phyloP scores from a whole-genome alignment of 2,797 vertebrate genomes.

The Galago senegalensis region DNA sequence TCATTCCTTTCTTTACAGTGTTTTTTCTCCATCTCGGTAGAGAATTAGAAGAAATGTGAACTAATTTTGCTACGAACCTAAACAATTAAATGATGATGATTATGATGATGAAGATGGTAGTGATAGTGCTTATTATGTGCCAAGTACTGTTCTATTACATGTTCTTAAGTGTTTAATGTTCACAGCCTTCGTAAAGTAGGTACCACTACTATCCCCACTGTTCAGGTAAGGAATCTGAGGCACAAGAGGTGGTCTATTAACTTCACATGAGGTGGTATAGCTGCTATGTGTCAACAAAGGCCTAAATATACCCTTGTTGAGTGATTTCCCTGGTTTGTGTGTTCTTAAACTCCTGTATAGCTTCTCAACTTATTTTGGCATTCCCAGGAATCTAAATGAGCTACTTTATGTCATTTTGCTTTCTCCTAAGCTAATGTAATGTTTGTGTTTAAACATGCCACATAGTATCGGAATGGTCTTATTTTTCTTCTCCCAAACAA shows the following conservation, averaged over 20 bases:
- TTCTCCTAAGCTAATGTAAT: conserved; percentile 11
- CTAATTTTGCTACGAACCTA: conserved; percentile 25
- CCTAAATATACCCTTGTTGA: neutral
- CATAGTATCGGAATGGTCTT: neutral
- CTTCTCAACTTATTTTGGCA: conserved; percentile 1
- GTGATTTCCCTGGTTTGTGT: neutral
- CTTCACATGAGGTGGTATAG: neutral
- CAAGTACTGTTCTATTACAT: neutral
- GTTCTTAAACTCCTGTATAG: neutral
- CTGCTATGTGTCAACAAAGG: neutral
- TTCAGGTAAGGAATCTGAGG: conserved; percentile 32
- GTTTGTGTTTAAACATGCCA: conserved; percentile 9
- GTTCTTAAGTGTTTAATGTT: conserved; percentile 35
- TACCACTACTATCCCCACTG: neutral
- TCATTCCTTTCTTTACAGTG: neutral
- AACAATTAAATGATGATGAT: conserved; percentile 18
- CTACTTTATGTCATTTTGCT: conserved; percentile 30
- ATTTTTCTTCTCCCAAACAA: conserved; percentile 7
- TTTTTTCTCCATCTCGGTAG: neutral
- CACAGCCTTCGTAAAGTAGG: neutral
- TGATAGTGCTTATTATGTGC: neutral
- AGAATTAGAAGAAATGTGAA: conserved; percentile 14
- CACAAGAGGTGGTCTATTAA: conserved; percentile 11
- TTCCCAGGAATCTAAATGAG: conserved; percentile 46
- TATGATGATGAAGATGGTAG: neutral